These are phyloP conservation scores for Ophion ellenae DNA, from an alignment of 2,888 invertebrate genomes.

Conservation along the genomic window DNA sequence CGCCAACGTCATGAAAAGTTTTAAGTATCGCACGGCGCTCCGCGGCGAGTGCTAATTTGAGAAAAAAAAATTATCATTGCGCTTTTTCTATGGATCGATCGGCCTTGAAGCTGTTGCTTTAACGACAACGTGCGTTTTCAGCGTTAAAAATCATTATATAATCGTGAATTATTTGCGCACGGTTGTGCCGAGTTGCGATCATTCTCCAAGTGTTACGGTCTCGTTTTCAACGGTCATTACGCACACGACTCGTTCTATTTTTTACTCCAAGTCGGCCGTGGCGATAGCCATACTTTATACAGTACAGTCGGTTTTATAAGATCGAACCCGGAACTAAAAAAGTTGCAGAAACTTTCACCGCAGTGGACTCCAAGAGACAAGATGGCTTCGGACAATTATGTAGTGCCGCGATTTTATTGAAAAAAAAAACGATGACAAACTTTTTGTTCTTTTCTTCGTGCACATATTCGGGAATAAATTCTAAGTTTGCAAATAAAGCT, in stretches of 20 bases:
- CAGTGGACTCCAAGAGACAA: too few relatives aligned
- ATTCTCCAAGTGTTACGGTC: background rate
- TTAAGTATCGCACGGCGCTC: background rate
- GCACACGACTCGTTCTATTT: background rate
- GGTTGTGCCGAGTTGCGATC: conserved; percentile 1
- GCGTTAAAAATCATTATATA: conserved; percentile 12
- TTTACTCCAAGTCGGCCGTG: background rate
- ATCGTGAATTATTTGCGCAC: conserved; percentile 7
- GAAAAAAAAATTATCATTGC: conserved; percentile 18
- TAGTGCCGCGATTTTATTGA: too few relatives aligned
- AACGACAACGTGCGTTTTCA: background rate
- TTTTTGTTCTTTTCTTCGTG: too few relatives aligned
- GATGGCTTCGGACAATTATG: too few relatives aligned
- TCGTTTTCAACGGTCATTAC: background rate
- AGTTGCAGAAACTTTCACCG: too few relatives aligned
- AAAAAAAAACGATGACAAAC: too few relatives aligned
- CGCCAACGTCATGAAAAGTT: background rate
- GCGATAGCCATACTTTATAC: background rate
- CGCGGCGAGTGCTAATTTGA: background rate
- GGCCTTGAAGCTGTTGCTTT: conserved; percentile 3
- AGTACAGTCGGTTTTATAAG: background rate
- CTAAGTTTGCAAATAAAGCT: too few relatives aligned
- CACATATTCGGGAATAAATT: too few relatives aligned
- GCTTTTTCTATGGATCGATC: conserved; percentile 11
- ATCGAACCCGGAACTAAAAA: too few relatives aligned